Evolutionary conservation across 2,797 vertebrate species (phyloP), one percentile per base, ranked within the genome.

Genomic region (Decapterus maruadsi): DNA sequence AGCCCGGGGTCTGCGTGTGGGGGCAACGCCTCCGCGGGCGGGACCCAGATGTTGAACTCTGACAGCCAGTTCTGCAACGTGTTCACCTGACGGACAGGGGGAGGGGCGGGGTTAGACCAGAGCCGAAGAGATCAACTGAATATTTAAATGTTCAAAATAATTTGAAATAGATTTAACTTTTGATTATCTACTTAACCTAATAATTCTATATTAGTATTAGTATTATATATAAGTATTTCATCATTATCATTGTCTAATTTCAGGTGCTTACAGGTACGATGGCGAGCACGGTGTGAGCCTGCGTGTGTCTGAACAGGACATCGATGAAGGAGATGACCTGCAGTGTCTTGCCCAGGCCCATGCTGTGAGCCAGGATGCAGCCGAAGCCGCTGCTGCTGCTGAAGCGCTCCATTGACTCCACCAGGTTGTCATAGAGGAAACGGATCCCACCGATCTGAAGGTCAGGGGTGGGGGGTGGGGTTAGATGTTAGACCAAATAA

Each of bases 301-400:
- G 92, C 0, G 97, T 99, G 93, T 98, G 96, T 75, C 96, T 95
- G 90, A 99, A 96, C 83, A 99, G 96, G 77, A 97, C 89, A 67
- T 99, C 97, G 42, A 99, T 91, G 92, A 99, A 99, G 89, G 98
- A 97, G 95, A 99, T 98, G 93, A 99, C 97, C 91, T 99, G 97
- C 84, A 99, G 94, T 8, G 98, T 99, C 90, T 99, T 99, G 72
- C 98, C 98, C 77, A 99, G 94, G 43, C 98, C 98, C 98, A 99
- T 99, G 91, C 97, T 98, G 91, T 99, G 98, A 50, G 98, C 98
- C 73, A 99, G 95, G 90, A 99, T 97, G 84, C 98, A 99, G 82
- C 98, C 98, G 68, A 99, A 98, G 0, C 98, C 98, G 65, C 93
- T 96, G 92, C 96, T 97, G 93, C 93, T 94, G 90, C 95, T 91